Percentiles rank a stretch among this genome's conserved stretches.
Evolutionary conservation across 2,113 vertebrate species (phyloP).

Genomic region (Reinhardtius hippoglossoides): DNA sequence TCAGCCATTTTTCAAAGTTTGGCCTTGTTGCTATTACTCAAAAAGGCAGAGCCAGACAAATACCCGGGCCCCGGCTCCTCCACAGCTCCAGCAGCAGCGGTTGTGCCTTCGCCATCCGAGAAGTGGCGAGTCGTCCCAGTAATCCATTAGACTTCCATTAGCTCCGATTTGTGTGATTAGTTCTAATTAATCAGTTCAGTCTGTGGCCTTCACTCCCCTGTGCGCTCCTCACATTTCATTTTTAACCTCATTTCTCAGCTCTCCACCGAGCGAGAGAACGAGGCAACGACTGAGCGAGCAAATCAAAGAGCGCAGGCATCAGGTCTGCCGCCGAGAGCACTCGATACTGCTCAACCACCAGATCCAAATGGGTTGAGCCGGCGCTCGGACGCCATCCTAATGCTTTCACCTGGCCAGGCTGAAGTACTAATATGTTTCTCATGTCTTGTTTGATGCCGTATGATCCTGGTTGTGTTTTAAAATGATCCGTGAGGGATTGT

Average conservation of each 20-base stretch:
- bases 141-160: slow-evolving; percentile 81
- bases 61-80: slow-evolving; percentile 32
- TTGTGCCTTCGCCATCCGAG: slow-evolving; percentile 38
- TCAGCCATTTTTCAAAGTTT: slow-evolving; percentile 69
- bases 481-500: slow-evolving; percentile 25
- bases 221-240: slow-evolving; percentile 74
- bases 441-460: not conserved
- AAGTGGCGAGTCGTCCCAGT: slow-evolving; percentile 59
- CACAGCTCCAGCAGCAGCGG: slow-evolving; percentile 1
- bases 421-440: slow-evolving; percentile 3
- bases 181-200: slow-evolving; percentile 80
- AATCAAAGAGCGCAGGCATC: slow-evolving; percentile 52
- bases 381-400: not conserved
- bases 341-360: slow-evolving; percentile 37
- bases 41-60: slow-evolving; percentile 57
- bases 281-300: slow-evolving; percentile 57
- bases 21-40: slow-evolving; percentile 58
- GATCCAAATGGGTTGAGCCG: not conserved
- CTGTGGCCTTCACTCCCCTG: slow-evolving; percentile 63
- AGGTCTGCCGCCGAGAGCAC: slow-evolving; percentile 26
- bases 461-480: slow-evolving; percentile 17
- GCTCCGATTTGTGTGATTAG: slow-evolving; percentile 79
- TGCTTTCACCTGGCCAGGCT: not conserved
- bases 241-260: slow-evolving; percentile 76
- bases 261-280: slow-evolving; percentile 65